A percentile compares a stretch with the other conserved stretches of the same genome.
phyloP scores from a whole-genome alignment of 2,888 invertebrate genomes.

The Cecidostiba fungosa region DNA sequence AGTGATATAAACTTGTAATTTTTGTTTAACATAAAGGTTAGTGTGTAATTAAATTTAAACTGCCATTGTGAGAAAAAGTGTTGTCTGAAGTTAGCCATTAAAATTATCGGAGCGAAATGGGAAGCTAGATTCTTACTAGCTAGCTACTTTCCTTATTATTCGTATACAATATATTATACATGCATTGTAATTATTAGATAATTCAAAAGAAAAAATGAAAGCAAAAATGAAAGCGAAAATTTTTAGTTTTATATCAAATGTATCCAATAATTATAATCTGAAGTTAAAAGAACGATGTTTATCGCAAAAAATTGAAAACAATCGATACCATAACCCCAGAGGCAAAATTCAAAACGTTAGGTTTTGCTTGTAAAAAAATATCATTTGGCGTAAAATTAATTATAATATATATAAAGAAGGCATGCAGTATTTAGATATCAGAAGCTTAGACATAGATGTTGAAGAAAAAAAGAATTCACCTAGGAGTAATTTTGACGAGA shows the following conservation, averaged over 20 bases:
- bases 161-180: background rate
- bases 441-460: conserved; percentile 22
- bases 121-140: background rate
- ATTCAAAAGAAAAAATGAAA: background rate
- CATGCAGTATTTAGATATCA: conserved; percentile 35
- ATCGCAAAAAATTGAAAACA: background rate
- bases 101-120: background rate
- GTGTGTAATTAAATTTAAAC: background rate
- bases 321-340: background rate
- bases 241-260: background rate
- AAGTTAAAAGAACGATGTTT: conserved; percentile 20
- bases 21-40: conserved; percentile 35
- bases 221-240: background rate
- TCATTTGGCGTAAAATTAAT: background rate
- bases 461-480: conserved; percentile 43
- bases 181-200: background rate
- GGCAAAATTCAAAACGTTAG: background rate
- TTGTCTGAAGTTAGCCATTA: conserved; percentile 46
- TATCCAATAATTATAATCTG: background rate
- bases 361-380: background rate
- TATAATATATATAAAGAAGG: background rate
- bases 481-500: conserved; percentile 29
- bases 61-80: conserved; percentile 9
- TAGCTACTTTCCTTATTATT: background rate
- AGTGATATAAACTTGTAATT: background rate